A percentile compares a stretch with the other conserved stretches of the same genome.
These are phyloP conservation scores for Larimichthys polyactis DNA, from an alignment of 2,113 vertebrate species.

Conservation along the genomic window DNA sequence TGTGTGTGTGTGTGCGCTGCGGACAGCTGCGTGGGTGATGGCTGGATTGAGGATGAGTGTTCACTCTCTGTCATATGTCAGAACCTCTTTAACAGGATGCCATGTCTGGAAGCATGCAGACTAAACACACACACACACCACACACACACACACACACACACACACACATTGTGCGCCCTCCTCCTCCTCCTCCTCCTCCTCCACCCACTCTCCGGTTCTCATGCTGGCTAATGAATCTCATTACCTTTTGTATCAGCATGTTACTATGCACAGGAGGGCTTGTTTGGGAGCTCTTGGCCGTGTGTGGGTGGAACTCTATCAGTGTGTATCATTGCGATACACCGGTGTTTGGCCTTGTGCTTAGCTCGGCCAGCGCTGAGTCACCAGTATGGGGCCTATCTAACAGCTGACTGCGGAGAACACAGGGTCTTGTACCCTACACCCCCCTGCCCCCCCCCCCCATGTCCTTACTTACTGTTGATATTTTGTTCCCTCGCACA, in stretches of 20 bases:
- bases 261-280: conserved; percentile 69
- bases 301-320: conserved; percentile 70
- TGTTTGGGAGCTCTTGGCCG: conserved; percentile 66
- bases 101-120: conserved; percentile 70
- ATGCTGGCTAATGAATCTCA: conserved; percentile 77
- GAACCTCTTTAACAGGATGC: conserved; percentile 67
- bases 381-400: conserved; percentile 69
- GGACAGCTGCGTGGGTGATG: conserved; percentile 77
- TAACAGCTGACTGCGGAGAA: conserved; percentile 75
- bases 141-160: conserved; percentile 48
- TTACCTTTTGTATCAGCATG: conserved; percentile 77
- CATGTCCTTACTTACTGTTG: conserved; percentile 64
- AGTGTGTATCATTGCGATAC: conserved; percentile 53
- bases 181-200: conserved; percentile 48
- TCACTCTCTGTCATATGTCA: conserved; percentile 75
- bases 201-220: conserved; percentile 79
- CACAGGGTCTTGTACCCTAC: conserved; percentile 45
- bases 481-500: conserved; percentile 51
- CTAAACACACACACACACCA: conserved; percentile 66
- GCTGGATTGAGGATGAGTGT: conserved; percentile 70
- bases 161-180: conserved; percentile 38
- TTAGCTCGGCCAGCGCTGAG: conserved; percentile 69
- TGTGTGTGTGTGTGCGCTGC: conserved; percentile 16
- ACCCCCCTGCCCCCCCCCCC: conserved; percentile 27
- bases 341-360: conserved; percentile 77